Base-by-base conservation (phyloP, 2,797 vertebrate species). In the Melanogrammus aeglefinus region DNA sequence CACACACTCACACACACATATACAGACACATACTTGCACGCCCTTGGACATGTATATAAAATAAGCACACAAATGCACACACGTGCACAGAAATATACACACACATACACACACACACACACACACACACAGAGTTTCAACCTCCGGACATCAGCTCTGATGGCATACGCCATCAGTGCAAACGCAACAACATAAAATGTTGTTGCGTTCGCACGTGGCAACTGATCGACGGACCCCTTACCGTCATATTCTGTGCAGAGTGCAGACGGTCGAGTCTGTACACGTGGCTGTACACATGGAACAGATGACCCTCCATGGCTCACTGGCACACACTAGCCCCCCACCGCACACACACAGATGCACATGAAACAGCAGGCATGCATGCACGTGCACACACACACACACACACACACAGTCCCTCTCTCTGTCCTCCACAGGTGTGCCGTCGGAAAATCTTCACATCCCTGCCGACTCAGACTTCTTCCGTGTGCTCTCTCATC, bases 241-340 rank as follows among this genome's bases (percentile, higher is more conserved):
- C 93, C 93, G 87, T 92, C 92, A 92, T 92, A 82, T 91, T 92
- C 73, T 93, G 89, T 47, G 91, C 35, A 35, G 35, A 85, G 84
- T 90, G 87, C 84, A 92, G 85, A 88, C 90, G 91, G 92, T 90
- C 92, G 80, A 94, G 88, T 69, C 88, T 89, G 88, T 85, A 93
- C 88, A 93, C 91, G 82, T 94, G 94, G 88, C 91, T 93, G 91
- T 88, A 93, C 78, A 94, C 86, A 81, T 93, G 92, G 87, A 93
- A 92, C 82, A 93, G 89, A 81, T 92, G 91, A 84, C 91, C 90
- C 81, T 93, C 93, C 94, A 94, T 95, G 72, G 84, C 78, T 71
- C 81, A 29, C 63, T 73, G 78, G 47, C 76, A 81, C 80, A 78
- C 85, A 24, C 70, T 77, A 47, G 69, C 81, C 66, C 77, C 10